Conservation (phyloP, 1,140 invertebrate genomes). For the Wasmannia auropunctata region DNA sequence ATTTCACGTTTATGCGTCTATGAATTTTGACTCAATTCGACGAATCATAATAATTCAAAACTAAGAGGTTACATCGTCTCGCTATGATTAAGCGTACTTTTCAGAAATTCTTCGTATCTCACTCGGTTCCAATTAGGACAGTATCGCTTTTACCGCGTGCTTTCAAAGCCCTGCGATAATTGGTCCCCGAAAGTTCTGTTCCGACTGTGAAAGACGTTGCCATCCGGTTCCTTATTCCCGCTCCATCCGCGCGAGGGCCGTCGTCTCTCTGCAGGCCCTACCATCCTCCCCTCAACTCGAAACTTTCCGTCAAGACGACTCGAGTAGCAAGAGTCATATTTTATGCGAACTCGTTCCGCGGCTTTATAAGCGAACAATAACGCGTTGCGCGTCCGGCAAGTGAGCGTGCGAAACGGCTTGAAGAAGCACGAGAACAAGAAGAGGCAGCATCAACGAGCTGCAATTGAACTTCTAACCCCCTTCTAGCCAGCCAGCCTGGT, state of each 20-base stretch:
- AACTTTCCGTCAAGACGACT: constrained; percentile 16
- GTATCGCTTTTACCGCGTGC: constrained; percentile 40
- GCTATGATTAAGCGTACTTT: constrained; percentile 50
- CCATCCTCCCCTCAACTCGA: constrained; percentile 18
- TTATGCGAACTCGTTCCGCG: constrained; percentile 49
- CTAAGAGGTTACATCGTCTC: background rate
- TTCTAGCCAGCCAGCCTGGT: background rate
- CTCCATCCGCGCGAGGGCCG: background rate
- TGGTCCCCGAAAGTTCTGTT: constrained; percentile 48
- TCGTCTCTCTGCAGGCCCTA: background rate
- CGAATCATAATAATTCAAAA: constrained; percentile 5
- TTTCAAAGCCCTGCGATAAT: constrained; percentile 42
- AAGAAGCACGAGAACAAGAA: constrained; percentile 6
- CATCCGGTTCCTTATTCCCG: constrained; percentile 26
- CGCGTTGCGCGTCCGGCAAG: background rate
- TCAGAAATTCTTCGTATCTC: constrained; percentile 36
- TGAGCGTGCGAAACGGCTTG: background rate
- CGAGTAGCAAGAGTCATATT: constrained; percentile 58
- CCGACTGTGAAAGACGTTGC: constrained; percentile 47
- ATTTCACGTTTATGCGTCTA: background rate
- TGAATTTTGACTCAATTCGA: background rate
- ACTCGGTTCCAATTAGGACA: constrained; percentile 43
- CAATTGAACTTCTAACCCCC: constrained; percentile 48
- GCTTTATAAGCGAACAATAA: constrained; percentile 63
- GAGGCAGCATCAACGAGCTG: constrained; percentile 3